Evolutionary conservation across 1,140 invertebrate species (phyloP), one percentile per base, ranked within the genome.

Genomic region (Goniozus legneri): DNA sequence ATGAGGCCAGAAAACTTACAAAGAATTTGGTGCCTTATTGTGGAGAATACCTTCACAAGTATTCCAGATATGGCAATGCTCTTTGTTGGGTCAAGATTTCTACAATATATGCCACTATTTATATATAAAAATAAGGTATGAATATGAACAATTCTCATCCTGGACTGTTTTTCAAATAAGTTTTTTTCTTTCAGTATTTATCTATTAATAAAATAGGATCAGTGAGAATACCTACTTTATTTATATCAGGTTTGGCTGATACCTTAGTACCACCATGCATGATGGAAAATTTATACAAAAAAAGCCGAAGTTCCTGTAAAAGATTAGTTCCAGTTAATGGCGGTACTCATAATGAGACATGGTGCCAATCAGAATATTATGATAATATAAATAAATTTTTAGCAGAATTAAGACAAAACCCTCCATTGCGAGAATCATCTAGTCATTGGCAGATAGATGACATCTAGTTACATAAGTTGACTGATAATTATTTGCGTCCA

Each of bases 31-130:
- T 91, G 86, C 58, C 71, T 95, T 51, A 84, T 97, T 54, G 79
- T 97, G 20, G 94, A 97, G 76, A 97, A 97, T 68, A 95, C 93
- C 31, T 97, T 97, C 65, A 95, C 92, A 7, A 92, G 88, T 65
- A 91, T 97, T 71, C 91, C 91, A 19, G 91, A 93, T 54, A 95
- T 96, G 84, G 91, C 90, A n/a, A 78, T 80, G 58, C 80, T 87
- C 37, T 74, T 89, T 47, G 75, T 89, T 24, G 82, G 84, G 61
- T 84, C 80, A 75, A 83, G 78, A 68, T 78, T 84, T 60, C 67
- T 91, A 31, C 79, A 83, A 48, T 87, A 84, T 73, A 69, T 92
- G 52, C 89, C 89, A 54, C 70, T 84, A 54, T 80, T 84, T 69
- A 84, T 82, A 63, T 89, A 89, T 69, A 92, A 92, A 77, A 92